Percentiles rank a stretch among this genome's conserved stretches.
Evolutionary conservation across 2,113 vertebrate genomes (phyloP).

Genomic region (Mellivora capensis): DNA sequence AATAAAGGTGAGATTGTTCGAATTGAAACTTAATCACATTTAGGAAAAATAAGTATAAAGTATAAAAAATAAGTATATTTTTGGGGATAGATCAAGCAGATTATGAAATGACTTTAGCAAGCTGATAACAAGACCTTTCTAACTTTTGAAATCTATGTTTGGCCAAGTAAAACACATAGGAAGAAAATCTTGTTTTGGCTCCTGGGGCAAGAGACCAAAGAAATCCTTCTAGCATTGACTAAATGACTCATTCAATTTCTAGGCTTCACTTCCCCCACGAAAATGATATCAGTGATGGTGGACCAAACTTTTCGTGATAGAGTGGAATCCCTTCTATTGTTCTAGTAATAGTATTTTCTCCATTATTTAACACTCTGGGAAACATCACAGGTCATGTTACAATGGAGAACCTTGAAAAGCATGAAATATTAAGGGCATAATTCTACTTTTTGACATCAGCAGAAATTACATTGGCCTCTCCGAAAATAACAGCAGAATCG

Average conservation of each 20-base stretch:
- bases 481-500: conserved; percentile 43
- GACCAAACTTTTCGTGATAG: neutral
- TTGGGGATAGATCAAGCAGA: conserved; percentile 7
- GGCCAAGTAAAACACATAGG: neutral
- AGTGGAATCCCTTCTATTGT: neutral
- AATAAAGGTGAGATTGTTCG: neutral
- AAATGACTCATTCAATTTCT: neutral
- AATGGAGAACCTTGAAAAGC: neutral
- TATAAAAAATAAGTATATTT: neutral
- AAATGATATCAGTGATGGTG: neutral
- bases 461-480: conserved; percentile 49
- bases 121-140: neutral
- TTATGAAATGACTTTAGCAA: conserved; percentile 23
- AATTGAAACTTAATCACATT: neutral
- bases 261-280: neutral
- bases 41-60: no score
- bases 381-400: neutral
- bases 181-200: neutral
- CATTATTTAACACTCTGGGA: neutral
- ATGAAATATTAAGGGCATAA: conserved; percentile 63
- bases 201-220: neutral
- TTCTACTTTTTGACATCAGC: conserved; percentile 50
- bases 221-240: neutral
- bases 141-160: conserved; percentile 21
- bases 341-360: neutral